Base-by-base conservation (phyloP, 2,797 vertebrate genomes). In the Cetoscarus ocellatus region DNA sequence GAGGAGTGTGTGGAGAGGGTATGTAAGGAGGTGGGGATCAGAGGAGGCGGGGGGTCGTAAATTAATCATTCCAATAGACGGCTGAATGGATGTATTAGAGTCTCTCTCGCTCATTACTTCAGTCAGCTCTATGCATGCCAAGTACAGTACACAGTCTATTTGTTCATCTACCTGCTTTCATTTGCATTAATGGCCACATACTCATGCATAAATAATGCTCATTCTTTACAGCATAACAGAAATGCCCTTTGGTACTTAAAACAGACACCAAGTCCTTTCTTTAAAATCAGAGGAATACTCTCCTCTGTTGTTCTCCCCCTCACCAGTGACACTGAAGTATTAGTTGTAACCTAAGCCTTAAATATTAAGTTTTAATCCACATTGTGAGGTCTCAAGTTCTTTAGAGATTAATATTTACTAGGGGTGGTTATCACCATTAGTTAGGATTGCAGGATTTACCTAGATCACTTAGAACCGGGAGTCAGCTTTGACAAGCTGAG, bases 331-430 rank as follows among this genome's bases (percentile, higher is more conserved):
- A 93, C 84, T 86, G 91, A 94, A 91, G 88, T 86, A 68, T 90
- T 90, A 89, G 85, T 87, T 70, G 92, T 96, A 93, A 86, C 95
- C 92, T 89, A 93, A 93, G 94, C 86, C 95, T 95, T 94, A 82
- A 88, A 90, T 83, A 73, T 82, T 81, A 69, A 76, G 81, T 88
- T 82, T 90, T 79, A 61, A 77, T 78, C 84, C 83, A 80, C 75
- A 88, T 83, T 66, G 72, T 82, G 85, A 92, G 91, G 91, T 93
- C 90, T 90, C 38, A 61, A 50, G 45, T 73, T 85, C 77, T 82
- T 68, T 61, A 79, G 72, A 79, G 86, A 84, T 49, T 61, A 60
- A 27, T 27, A 27, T 27, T n/a, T n/a, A n/a, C n/a, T 27, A 27
- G 27, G 27, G 27, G 27, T 4, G 27, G 27, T 27, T 2, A 27